These are phyloP conservation scores for Myotis planiceps DNA, from an alignment of 2,797 vertebrate genomes.

Conservation along the genomic window DNA sequence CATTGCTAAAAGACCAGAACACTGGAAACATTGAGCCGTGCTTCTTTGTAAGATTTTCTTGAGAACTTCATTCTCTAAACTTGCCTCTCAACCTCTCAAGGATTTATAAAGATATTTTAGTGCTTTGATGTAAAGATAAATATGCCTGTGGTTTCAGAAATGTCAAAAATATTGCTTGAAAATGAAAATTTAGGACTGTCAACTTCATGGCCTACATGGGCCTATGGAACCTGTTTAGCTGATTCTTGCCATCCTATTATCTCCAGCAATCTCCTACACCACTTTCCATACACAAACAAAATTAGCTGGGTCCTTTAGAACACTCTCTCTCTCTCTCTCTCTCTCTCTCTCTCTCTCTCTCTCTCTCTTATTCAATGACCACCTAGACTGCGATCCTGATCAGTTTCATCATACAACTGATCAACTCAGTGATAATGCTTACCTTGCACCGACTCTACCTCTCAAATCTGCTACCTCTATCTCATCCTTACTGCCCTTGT, in stretches of 20 bases:
- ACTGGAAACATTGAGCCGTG: not conserved
- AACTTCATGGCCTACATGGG: not conserved
- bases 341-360: no score
- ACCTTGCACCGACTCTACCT: not conserved
- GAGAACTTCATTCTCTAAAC: not conserved
- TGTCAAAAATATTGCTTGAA: not conserved
- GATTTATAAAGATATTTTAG: not conserved
- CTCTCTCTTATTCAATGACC: not conserved
- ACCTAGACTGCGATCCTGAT: not conserved
- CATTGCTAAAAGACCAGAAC: not conserved
- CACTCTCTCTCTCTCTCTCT: no score
- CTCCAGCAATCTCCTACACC: not conserved
- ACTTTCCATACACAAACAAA: not conserved
- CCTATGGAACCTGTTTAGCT: not conserved
- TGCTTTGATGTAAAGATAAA: conserved; percentile 5
- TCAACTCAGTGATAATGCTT: not conserved
- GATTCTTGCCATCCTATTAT: not conserved
- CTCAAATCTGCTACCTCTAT: not conserved
- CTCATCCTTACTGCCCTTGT: not conserved
- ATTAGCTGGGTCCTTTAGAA: not conserved
- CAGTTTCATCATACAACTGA: not conserved
- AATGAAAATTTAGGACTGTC: not conserved
- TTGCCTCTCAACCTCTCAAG: not conserved
- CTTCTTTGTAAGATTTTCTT: not conserved
- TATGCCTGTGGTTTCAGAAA: not conserved